Percentiles rank a stretch among this genome's conserved stretches.
Evolutionary conservation across 2,888 invertebrate genomes (phyloP).

Genomic region (Hydraecia micacea): DNA sequence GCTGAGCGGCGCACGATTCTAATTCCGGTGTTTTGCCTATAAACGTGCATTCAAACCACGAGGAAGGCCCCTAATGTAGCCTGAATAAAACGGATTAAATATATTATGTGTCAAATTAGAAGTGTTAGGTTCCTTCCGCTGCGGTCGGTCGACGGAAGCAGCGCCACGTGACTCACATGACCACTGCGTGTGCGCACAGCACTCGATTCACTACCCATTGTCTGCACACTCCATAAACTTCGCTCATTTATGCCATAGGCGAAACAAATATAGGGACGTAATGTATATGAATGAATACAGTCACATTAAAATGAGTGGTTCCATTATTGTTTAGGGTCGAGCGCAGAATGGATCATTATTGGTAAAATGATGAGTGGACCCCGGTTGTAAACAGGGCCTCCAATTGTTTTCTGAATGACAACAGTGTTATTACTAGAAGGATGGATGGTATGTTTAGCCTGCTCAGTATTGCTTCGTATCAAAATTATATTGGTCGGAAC

Average conservation of each 20-base stretch:
- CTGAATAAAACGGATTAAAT: slow-evolving; percentile 57
- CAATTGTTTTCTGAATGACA: slow-evolving; percentile 37
- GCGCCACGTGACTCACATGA: slow-evolving; percentile 82
- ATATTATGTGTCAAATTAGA: slow-evolving; percentile 67
- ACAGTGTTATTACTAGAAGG: slow-evolving; percentile 9
- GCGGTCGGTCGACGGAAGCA: slow-evolving; percentile 78
- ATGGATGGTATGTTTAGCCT: neutral
- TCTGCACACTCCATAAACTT: slow-evolving; percentile 79
- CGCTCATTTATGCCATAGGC: slow-evolving; percentile 66
- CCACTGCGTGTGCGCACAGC: slow-evolving; percentile 69
- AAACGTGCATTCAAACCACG: slow-evolving; percentile 34
- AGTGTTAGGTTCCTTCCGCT: slow-evolving; percentile 80
- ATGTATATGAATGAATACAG: slow-evolving; percentile 56
- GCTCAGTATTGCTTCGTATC: neutral
- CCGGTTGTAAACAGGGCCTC: slow-evolving; percentile 16
- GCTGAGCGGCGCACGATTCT: slow-evolving; percentile 50
- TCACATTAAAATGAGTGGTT: slow-evolving; percentile 54
- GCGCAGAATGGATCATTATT: slow-evolving; percentile 48
- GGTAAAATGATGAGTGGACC: slow-evolving; percentile 34
- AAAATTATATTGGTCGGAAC: slow-evolving; percentile 18
- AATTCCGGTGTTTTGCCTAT: slow-evolving; percentile 51
- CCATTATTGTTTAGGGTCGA: slow-evolving; percentile 30
- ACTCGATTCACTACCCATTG: slow-evolving; percentile 80
- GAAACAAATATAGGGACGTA: slow-evolving; percentile 62
- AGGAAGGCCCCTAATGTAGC: slow-evolving; percentile 51